These are phyloP conservation scores for Panorpa germanica DNA, from an alignment of 2,888 invertebrate species.

Conservation along the genomic window DNA sequence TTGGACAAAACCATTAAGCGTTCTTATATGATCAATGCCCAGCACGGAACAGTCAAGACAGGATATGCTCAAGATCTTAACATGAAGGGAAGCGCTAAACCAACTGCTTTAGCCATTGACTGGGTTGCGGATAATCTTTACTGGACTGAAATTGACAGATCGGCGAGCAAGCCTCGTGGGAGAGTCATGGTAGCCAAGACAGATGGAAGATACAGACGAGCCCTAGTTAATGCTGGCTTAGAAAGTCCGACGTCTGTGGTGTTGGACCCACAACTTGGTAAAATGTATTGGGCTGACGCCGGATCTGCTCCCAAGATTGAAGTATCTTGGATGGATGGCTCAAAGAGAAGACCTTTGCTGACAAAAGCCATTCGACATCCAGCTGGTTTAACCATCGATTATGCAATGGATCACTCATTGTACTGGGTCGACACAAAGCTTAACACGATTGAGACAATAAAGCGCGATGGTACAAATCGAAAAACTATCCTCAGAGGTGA, in stretches of 20 bases:
- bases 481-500: slow-evolving; percentile 57
- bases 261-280: slow-evolving; percentile 68
- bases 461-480: slow-evolving; percentile 60
- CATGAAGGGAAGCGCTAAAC: slow-evolving; percentile 65
- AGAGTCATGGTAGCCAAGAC: slow-evolving; percentile 73
- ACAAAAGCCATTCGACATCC: slow-evolving; percentile 72
- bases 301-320: slow-evolving; percentile 87
- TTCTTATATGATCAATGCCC: slow-evolving; percentile 72
- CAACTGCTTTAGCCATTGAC: slow-evolving; percentile 80
- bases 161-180: slow-evolving; percentile 54
- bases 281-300: slow-evolving; percentile 88
- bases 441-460: slow-evolving; percentile 74
- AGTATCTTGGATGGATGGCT: slow-evolving; percentile 93
- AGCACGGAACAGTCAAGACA: slow-evolving; percentile 54
- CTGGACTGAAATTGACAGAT: slow-evolving; percentile 75
- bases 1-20: slow-evolving; percentile 80
- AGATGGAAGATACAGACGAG: slow-evolving; percentile 75
- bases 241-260: slow-evolving; percentile 79
- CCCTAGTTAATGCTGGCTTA: slow-evolving; percentile 57
- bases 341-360: slow-evolving; percentile 62
- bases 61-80: slow-evolving; percentile 77
- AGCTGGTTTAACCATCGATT: slow-evolving; percentile 78
- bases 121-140: slow-evolving; percentile 88
- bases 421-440: slow-evolving; percentile 95
- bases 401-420: slow-evolving; percentile 69